Base-by-base conservation (phyloP, 2,888 invertebrate species). In the Cerastis leucographa region DNA sequence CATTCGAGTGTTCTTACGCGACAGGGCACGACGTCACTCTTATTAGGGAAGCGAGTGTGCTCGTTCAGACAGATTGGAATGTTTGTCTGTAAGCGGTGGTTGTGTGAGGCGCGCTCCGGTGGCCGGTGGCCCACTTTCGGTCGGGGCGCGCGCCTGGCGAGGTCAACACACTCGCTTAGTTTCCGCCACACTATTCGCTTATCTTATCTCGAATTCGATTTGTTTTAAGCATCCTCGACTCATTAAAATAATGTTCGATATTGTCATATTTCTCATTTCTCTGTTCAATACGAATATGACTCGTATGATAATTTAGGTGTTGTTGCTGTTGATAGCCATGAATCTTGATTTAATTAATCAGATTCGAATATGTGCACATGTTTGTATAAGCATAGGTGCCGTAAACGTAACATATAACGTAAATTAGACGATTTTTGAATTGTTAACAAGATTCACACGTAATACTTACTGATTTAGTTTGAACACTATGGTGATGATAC, bases 91-190 rank as follows among this genome's bases (percentile, higher is more conserved):
- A 42, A 19, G 11, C 6, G 46, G 44, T 22, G 68, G 25, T 2
- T 42, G 64, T 42, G 61, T n/a, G 42, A 22, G 64, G 81, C 62
- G 51, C 56, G 65, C 49, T 46, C 42, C 42, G 40, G 46, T 22
- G 81, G 8, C 56, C 70, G 76, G 69, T 65, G 84, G 56, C 81
- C 84, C 84, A 79, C 66, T 84, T 54, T 19, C 44, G 35, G 54
- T 49, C 49, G 80, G 68, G 64, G 79, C 61, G 49, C 54, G 74
- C 70, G 71, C 56, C 85, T 65, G 59, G 40, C 78, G 87, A 85
- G 89, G 88, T 88, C 88, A 80, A 79, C 83, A 79, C 87, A 85
- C 86, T 78, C 61, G 72, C 75, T 71, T 77, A 14, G 44, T 72
- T 78, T 76, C 76, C 78, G 81, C 78, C 80, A 61, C 76, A 70